phyloP scores from a whole-genome alignment of 2,113 vertebrate genomes.

The Blennius ocellaris region DNA sequence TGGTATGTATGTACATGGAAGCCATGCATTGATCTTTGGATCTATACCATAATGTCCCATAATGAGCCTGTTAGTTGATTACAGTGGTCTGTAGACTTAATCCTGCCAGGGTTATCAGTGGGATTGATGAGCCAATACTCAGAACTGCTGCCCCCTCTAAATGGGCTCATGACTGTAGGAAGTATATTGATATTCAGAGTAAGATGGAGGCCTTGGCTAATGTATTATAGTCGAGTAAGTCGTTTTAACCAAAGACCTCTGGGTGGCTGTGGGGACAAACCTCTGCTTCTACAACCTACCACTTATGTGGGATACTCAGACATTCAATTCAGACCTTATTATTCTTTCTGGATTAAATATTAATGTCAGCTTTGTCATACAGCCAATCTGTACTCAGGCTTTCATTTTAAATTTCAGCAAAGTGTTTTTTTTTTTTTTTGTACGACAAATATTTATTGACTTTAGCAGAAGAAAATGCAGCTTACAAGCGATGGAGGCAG shows the following conservation, averaged over 20 bases:
- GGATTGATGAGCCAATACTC: constrained; percentile 73
- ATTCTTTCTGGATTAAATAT: background rate
- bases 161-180: constrained; percentile 39
- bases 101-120: constrained; percentile 76
- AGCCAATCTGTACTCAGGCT: background rate
- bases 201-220: constrained; percentile 31
- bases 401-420: background rate
- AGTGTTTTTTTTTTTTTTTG: constrained; percentile 6
- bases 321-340: constrained; percentile 3
- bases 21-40: constrained; percentile 79
- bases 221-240: constrained; percentile 33
- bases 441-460: constrained; percentile 16
- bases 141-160: constrained; percentile 42
- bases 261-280: constrained; percentile 18
- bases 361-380: too few species aligned
- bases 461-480: constrained; percentile 3
- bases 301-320: constrained; percentile 20
- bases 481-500: background rate
- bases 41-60: constrained; percentile 80
- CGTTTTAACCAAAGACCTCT: constrained; percentile 39
- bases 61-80: constrained; percentile 83
- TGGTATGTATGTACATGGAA: constrained; percentile 68
- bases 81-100: constrained; percentile 75
- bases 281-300: constrained; percentile 1
- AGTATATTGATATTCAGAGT: constrained; percentile 64